phyloP scores from a whole-genome alignment of 2,113 vertebrate species.

The Brevimyrus niger region DNA sequence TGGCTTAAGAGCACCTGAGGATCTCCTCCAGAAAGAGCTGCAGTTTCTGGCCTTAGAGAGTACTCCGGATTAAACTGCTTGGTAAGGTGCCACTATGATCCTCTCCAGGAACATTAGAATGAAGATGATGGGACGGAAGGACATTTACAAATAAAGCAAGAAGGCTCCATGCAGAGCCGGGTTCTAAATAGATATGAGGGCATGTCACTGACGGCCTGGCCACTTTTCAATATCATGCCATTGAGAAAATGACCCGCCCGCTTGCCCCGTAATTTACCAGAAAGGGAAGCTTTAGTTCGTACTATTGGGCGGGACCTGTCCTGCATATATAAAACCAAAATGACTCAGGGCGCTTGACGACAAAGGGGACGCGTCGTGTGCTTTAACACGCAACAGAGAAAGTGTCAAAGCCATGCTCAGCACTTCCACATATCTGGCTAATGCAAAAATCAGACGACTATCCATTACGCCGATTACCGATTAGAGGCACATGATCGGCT shows the following conservation, averaged over 20 bases:
- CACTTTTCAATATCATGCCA: too few relatives aligned
- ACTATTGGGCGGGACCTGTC: not conserved
- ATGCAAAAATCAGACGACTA: not conserved
- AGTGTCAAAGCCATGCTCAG: not conserved
- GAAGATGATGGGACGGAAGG: not conserved
- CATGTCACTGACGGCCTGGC: not conserved
- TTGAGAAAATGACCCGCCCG: not conserved
- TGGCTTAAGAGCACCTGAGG: not conserved
- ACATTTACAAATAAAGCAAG: not conserved
- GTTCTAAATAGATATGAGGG: not conserved
- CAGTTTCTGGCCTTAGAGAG: not conserved
- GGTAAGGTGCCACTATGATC: not conserved
- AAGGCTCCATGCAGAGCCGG: not conserved
- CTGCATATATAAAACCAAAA: not conserved
- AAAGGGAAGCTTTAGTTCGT: not conserved
- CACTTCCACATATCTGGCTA: not conserved
- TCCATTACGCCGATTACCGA: not conserved
- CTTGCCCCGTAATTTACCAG: not conserved
- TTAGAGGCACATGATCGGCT: not conserved
- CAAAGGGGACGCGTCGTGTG: not conserved
- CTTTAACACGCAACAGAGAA: not conserved
- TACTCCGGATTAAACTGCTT: not conserved
- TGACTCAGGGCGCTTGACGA: not conserved
- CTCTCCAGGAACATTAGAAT: not conserved
- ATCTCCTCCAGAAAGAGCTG: not conserved